phyloP scores from a whole-genome alignment of 2,888 invertebrate genomes.

The Hemicrepidius hirtus region DNA sequence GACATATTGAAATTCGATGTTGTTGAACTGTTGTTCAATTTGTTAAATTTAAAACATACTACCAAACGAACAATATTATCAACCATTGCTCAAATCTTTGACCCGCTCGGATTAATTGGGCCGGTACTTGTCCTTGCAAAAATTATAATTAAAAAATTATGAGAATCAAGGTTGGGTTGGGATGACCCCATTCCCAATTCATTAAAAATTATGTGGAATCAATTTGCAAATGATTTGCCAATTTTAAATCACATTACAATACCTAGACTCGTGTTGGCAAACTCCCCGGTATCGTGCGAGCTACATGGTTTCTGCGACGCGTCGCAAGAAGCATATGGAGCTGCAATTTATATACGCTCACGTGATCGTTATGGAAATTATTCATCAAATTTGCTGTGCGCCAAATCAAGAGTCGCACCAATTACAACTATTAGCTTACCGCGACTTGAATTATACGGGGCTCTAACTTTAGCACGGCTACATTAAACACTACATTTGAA shows the following conservation, averaged over 20 bases:
- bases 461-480: too few species aligned
- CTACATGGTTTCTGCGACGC: conserved; percentile 26
- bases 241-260: neutral
- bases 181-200: neutral
- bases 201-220: neutral
- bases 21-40: too few species aligned
- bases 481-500: too few species aligned
- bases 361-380: neutral
- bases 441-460: neutral
- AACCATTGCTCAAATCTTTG: too few species aligned
- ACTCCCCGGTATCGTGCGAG: neutral
- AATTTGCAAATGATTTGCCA: neutral
- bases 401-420: neutral
- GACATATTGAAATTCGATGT: too few species aligned
- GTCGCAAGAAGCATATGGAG: neutral
- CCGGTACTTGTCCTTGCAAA: too few species aligned
- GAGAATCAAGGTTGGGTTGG: neutral
- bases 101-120: conserved; percentile 12
- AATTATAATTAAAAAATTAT: conserved; percentile 3
- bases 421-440: neutral
- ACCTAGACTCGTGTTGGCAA: neutral
- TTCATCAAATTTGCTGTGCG: neutral
- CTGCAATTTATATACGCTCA: conserved; percentile 25
- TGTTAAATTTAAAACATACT: neutral
- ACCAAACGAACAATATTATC: too few species aligned